These are phyloP conservation scores for Scelioninae gen. 1 DNA, from an alignment of 2,888 invertebrate genomes.

Conservation along the genomic window DNA sequence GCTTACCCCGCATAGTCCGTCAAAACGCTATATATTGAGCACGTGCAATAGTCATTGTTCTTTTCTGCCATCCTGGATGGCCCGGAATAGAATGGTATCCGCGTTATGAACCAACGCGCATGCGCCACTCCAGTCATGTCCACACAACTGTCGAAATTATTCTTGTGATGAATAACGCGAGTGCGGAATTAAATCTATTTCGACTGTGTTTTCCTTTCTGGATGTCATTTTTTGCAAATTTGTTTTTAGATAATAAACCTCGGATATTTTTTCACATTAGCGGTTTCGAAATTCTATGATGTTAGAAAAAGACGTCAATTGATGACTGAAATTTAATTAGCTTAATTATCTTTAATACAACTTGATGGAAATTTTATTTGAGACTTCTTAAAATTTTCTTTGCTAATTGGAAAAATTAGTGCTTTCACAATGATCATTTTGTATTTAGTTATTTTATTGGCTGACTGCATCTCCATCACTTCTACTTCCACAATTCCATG, in stretches of 20 bases:
- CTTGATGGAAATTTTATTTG: too few species aligned
- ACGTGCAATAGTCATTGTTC: constrained; percentile 82
- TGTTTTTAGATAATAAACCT: too few species aligned
- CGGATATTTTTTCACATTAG: too few species aligned
- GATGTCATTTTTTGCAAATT: background rate
- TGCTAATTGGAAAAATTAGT: too few species aligned
- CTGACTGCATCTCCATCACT: constrained; percentile 58
- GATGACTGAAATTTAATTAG: too few species aligned
- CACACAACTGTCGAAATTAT: constrained; percentile 71
- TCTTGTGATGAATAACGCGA: constrained; percentile 70
- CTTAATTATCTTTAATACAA: too few species aligned
- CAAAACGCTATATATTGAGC: constrained; percentile 75
- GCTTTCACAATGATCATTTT: background rate
- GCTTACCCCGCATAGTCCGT: constrained; percentile 43
- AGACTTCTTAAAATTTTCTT: too few species aligned
- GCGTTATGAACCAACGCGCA: constrained; percentile 50
- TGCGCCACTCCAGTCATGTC: constrained; percentile 50
- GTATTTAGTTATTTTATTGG: constrained; percentile 30
- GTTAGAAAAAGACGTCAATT: too few species aligned
- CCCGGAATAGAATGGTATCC: constrained; percentile 82
- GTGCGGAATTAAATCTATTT: constrained; percentile 62
- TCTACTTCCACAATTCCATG: constrained; percentile 56
- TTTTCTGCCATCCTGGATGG: constrained; percentile 77
- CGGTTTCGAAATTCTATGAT: too few species aligned
- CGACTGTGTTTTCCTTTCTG: constrained; percentile 38